These are phyloP conservation scores for Leucophenga maculata DNA, from an alignment of 2,888 invertebrate genomes.

Conservation along the genomic window DNA sequence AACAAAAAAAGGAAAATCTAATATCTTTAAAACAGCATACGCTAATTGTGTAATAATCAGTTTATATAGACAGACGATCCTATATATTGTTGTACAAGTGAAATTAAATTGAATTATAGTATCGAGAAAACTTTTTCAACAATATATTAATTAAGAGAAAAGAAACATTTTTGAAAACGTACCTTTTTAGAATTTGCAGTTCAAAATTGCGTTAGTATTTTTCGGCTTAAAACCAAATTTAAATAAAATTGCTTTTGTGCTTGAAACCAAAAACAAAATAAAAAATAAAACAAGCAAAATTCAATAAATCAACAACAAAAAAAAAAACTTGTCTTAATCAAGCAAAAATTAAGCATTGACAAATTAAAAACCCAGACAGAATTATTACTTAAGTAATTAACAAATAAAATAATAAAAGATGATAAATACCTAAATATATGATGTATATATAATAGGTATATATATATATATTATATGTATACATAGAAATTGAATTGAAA, in stretches of 20 bases:
- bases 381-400: slow-evolving; percentile 24
- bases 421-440: slow-evolving; percentile 36
- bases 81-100: slow-evolving; percentile 17
- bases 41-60: neutral
- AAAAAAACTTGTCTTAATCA: neutral
- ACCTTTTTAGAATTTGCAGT: slow-evolving; percentile 72
- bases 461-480: slow-evolving; percentile 33
- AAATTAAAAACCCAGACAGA: neutral
- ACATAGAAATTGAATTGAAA: slow-evolving; percentile 12
- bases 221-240: slow-evolving; percentile 43
- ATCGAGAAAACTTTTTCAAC: slow-evolving; percentile 41
- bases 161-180: slow-evolving; percentile 52
- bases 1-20: slow-evolving; percentile 39
- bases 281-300: neutral
- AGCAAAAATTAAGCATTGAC: neutral
- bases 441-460: slow-evolving; percentile 36
- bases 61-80: too few species aligned
- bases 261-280: slow-evolving; percentile 12
- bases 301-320: neutral
- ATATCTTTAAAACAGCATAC: slow-evolving; percentile 38
- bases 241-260: slow-evolving; percentile 13
- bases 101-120: slow-evolving; percentile 38
- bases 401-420: slow-evolving; percentile 36
- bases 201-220: slow-evolving; percentile 67
- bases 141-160: slow-evolving; percentile 28